Conservation (phyloP, 1,140 invertebrate species). For the Philaenus spumarius region DNA sequence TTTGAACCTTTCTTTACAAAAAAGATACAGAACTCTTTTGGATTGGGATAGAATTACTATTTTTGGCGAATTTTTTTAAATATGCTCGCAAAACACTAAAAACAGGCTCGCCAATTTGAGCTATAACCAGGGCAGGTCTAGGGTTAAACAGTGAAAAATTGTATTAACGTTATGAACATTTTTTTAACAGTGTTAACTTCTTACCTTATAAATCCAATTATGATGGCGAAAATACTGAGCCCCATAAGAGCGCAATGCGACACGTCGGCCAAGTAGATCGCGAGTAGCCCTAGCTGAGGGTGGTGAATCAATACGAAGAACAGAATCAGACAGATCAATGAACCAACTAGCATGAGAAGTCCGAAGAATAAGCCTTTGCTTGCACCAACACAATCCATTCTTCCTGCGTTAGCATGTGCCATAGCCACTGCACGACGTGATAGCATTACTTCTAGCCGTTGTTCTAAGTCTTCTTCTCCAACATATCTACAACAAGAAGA, state of each 20-base stretch:
- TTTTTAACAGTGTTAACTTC: background rate
- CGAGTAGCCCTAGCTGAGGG: slow-evolving; percentile 66
- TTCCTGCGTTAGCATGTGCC: slow-evolving; percentile 69
- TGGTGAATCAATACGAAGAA: slow-evolving; percentile 90
- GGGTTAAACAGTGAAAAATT: no score
- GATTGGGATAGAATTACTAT: no score
- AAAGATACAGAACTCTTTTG: no score
- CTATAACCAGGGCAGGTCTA: no score
- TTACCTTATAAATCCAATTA: slow-evolving; percentile 64
- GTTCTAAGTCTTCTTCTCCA: slow-evolving; percentile 77
- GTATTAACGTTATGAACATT: background rate
- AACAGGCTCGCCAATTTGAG: no score
- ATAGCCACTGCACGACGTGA: slow-evolving; percentile 73
- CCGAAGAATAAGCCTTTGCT: slow-evolving; percentile 93
- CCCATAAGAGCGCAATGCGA: slow-evolving; percentile 83
- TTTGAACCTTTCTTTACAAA: no score
- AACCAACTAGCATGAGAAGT: slow-evolving; percentile 80
- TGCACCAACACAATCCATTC: slow-evolving; percentile 86
- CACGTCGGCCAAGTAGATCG: slow-evolving; percentile 84
- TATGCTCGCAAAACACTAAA: no score
- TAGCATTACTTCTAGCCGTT: slow-evolving; percentile 74
- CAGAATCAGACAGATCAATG: slow-evolving; percentile 85
- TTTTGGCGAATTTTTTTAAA: no score
- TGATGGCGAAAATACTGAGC: slow-evolving; percentile 79
- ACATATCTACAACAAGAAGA: slow-evolving; percentile 55